These are phyloP conservation scores for Cinclus mexicanus DNA, from an alignment of 2,113 vertebrate species.

Conservation along the genomic window DNA sequence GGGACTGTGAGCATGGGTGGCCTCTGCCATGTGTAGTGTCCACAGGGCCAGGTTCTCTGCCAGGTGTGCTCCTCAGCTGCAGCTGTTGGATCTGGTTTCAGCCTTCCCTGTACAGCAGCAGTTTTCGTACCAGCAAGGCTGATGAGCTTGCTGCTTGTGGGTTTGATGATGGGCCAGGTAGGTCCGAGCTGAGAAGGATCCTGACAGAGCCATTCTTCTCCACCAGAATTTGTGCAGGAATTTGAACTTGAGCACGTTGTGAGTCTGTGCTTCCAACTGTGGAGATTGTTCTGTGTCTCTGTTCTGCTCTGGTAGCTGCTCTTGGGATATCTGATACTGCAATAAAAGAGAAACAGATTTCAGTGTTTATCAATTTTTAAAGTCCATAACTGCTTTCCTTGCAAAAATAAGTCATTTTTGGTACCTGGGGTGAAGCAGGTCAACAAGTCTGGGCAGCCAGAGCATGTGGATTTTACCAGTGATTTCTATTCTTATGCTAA, in stretches of 20 bases:
- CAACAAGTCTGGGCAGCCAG: neutral
- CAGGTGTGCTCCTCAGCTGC: neutral
- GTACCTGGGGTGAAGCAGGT: neutral
- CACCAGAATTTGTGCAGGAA: neutral
- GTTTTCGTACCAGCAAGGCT: neutral
- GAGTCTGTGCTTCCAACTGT: neutral
- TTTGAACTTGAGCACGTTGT: neutral
- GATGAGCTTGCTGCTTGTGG: neutral
- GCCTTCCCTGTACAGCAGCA: neutral
- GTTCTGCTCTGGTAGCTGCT: neutral
- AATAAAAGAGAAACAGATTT: neutral
- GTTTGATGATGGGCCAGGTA: neutral
- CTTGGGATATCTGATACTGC: neutral
- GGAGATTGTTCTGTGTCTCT: neutral
- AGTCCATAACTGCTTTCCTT: neutral
- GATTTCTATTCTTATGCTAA: conserved; percentile 51
- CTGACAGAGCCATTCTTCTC: neutral
- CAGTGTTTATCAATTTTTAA: neutral
- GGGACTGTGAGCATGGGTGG: neutral
- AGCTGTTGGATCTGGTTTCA: accelerated
- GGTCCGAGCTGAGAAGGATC: neutral
- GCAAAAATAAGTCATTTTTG: neutral
- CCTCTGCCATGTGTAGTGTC: neutral
- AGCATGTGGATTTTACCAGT: neutral
- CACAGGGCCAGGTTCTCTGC: neutral